These are phyloP conservation scores for Silurus aristotelis DNA, from an alignment of 2,797 vertebrate species.

Conservation along the genomic window DNA sequence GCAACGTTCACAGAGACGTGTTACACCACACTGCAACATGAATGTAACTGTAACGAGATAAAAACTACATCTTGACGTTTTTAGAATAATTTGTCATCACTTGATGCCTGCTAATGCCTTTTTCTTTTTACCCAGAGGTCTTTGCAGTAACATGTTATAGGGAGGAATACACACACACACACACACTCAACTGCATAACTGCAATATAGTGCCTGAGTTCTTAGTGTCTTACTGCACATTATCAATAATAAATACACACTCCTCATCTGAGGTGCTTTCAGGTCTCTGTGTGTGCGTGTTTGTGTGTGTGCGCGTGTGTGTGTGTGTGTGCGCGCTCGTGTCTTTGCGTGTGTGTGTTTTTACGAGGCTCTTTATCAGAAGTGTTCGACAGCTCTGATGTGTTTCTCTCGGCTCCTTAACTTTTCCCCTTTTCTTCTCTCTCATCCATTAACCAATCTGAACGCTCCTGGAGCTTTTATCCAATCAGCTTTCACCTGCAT, in stretches of 20 bases:
- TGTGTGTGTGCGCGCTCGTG: not conserved
- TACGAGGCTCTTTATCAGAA: conserved; percentile 20
- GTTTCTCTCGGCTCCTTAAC: conserved; percentile 1
- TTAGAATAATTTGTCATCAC: too few relatives aligned
- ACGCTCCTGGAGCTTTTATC: not conserved
- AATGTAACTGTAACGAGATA: not conserved
- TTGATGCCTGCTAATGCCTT: not conserved
- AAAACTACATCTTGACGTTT: not conserved
- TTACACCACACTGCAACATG: not conserved
- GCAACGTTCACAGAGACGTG: not conserved
- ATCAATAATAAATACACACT: conserved; percentile 23
- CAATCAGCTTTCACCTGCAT: not conserved
- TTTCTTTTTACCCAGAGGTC: not conserved
- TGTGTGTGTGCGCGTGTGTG: not conserved
- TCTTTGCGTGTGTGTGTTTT: not conserved
- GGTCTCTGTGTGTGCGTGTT: not conserved
- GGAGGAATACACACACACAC: not conserved
- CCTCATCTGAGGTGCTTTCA: conserved; percentile 5
- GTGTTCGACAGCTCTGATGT: not conserved
- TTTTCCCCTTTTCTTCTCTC: not conserved
- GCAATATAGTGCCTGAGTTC: not conserved
- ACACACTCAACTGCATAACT: not conserved
- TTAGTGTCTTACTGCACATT: not conserved
- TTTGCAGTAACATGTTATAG: not conserved
- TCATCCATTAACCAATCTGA: not conserved